A percentile compares a stretch with the other conserved stretches of the same genome.
phyloP scores from a whole-genome alignment of 2,113 vertebrate species.

The Petaurus breviceps region DNA sequence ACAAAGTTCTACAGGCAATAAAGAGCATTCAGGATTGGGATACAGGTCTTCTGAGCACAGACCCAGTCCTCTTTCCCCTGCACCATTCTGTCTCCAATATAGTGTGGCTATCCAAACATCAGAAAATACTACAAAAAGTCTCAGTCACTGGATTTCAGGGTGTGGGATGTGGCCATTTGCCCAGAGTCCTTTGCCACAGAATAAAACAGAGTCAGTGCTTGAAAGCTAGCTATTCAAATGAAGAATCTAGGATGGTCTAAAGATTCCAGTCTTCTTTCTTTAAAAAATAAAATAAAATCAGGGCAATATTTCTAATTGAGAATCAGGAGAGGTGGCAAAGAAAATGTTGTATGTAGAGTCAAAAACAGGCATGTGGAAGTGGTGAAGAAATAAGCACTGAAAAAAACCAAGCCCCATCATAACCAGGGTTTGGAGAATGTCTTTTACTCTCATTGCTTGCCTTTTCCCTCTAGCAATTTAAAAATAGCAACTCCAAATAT shows the following conservation, averaged over 20 bases:
- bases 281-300: background rate
- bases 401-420: background rate
- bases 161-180: background rate
- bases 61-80: background rate
- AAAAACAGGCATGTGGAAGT: background rate
- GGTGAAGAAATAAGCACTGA: background rate
- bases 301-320: background rate
- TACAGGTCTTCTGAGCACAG: background rate
- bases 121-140: background rate
- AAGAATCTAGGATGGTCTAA: background rate
- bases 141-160: background rate
- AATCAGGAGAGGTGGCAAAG: background rate
- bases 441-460: background rate
- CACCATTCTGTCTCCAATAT: background rate
- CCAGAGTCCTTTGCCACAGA: background rate
- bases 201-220: background rate
- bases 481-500: background rate
- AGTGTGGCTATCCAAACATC: background rate
- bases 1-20: background rate
- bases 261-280: background rate
- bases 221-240: background rate
- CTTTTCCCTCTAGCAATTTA: background rate
- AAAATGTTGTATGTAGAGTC: background rate
- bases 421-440: background rate
- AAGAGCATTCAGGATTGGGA: background rate